These are phyloP conservation scores for Chesias legatella DNA, from an alignment of 2,888 invertebrate species.

Conservation along the genomic window DNA sequence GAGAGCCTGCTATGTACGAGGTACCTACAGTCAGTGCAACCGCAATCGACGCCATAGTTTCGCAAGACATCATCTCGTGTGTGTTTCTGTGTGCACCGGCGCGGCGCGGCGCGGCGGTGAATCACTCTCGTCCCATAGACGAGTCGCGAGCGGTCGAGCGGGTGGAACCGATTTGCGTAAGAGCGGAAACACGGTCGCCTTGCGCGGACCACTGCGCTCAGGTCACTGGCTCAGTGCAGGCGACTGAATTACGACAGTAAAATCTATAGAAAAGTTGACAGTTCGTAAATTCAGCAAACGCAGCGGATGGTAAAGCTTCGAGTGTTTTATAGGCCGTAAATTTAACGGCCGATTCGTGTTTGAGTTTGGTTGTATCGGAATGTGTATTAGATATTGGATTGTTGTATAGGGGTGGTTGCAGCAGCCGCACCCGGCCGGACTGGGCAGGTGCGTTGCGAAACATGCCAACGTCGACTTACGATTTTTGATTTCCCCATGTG, in stretches of 20 bases:
- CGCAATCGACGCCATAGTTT: slow-evolving; percentile 38
- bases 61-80: slow-evolving; percentile 37
- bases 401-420: slow-evolving; percentile 22
- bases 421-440: slow-evolving; percentile 29
- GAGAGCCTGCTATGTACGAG: slow-evolving; percentile 23
- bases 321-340: slow-evolving; percentile 36
- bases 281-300: slow-evolving; percentile 20
- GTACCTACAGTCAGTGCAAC: slow-evolving; percentile 25
- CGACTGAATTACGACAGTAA: slow-evolving; percentile 12
- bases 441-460: slow-evolving; percentile 62
- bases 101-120: too few species aligned
- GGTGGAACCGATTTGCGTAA: slow-evolving; percentile 42
- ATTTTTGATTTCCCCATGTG: slow-evolving; percentile 60
- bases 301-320: slow-evolving; percentile 32
- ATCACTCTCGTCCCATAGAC: slow-evolving; percentile 36
- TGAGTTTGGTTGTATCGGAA: slow-evolving; percentile 14
- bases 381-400: slow-evolving; percentile 26
- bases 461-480: slow-evolving; percentile 54
- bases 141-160: slow-evolving; percentile 34
- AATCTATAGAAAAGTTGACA: slow-evolving; percentile 12
- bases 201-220: slow-evolving; percentile 39
- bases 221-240: slow-evolving; percentile 21
- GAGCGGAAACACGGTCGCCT: slow-evolving; percentile 45
- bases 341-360: slow-evolving; percentile 25
- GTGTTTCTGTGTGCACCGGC: slow-evolving; percentile 31